Conservation (phyloP, 2,113 vertebrate genomes). For the Laticauda colubrina region DNA sequence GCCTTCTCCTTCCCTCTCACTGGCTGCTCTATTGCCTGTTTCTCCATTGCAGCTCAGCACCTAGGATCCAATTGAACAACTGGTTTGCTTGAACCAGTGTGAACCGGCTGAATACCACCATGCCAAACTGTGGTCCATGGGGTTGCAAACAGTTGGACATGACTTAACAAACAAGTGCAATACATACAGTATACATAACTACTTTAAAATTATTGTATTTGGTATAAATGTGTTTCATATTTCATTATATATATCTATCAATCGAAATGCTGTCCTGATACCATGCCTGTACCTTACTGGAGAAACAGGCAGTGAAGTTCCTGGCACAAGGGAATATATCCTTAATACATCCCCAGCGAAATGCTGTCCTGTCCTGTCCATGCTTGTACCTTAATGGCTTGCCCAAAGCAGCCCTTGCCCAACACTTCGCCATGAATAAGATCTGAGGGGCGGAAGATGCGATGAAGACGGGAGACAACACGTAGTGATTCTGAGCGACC, state of each 20-base stretch:
- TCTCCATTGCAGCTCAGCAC: too few species aligned
- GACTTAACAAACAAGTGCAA: neutral
- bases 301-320: too few species aligned
- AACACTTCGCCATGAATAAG: constrained; percentile 96
- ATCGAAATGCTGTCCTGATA: neutral
- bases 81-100: too few species aligned
- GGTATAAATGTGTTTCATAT: neutral
- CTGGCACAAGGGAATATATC: too few species aligned
- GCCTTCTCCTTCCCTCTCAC: too few species aligned
- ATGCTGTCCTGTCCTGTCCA: neutral
- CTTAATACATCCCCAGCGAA: neutral
- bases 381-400: constrained; percentile 90
- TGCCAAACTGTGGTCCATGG: neutral
- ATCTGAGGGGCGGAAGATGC: constrained; percentile 95
- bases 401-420: constrained; percentile 94
- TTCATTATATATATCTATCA: neutral
- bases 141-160: neutral
- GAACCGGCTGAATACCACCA: too few species aligned
- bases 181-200: neutral
- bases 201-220: neutral
- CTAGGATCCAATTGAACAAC: too few species aligned
- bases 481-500: constrained; percentile 91
- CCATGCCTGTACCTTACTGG: constrained; percentile 78
- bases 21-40: too few species aligned
- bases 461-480: constrained; percentile 80